Conservation (phyloP, 2,888 invertebrate species). For the Drosophila trichaetosa region DNA sequence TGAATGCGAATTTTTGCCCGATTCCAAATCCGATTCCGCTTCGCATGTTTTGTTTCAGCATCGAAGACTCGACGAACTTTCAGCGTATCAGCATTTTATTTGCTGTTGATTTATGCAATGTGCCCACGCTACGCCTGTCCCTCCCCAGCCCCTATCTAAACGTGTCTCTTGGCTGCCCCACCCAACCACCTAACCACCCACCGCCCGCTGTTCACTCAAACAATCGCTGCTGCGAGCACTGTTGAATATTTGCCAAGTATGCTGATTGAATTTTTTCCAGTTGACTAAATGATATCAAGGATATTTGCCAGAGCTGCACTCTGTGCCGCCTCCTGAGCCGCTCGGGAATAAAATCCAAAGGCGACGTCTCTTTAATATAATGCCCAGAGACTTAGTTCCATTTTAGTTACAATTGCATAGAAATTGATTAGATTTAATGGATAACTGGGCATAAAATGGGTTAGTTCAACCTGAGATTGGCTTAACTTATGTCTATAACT, state of each 20-base stretch:
- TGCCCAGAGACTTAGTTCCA: slow-evolving; percentile 9
- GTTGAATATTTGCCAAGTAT: slow-evolving; percentile 83
- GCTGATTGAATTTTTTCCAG: slow-evolving; percentile 84
- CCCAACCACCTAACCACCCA: slow-evolving; percentile 7
- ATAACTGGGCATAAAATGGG: not conserved
- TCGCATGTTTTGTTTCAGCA: slow-evolving; percentile 79
- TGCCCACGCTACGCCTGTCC: not conserved
- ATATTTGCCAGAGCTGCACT: slow-evolving; percentile 75
- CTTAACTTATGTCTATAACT: not conserved
- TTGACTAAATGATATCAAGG: slow-evolving; percentile 84
- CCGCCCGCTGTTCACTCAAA: slow-evolving; percentile 57
- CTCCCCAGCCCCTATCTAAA: not conserved
- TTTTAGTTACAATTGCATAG: slow-evolving; percentile 12
- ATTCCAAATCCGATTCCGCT: slow-evolving; percentile 73
- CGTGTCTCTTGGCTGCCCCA: slow-evolving; percentile 19
- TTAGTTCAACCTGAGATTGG: not conserved
- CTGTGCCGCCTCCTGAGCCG: slow-evolving; percentile 31
- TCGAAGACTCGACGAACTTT: slow-evolving; percentile 77
- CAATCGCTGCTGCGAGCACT: slow-evolving; percentile 59
- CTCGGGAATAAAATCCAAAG: slow-evolving; percentile 24
- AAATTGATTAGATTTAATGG: not conserved
- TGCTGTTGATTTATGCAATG: slow-evolving; percentile 80
- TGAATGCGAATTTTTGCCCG: slow-evolving; percentile 77
- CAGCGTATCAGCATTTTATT: slow-evolving; percentile 81
- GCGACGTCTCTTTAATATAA: slow-evolving; percentile 44